A percentile compares a stretch with the other conserved stretches of the same genome.
phyloP scores from a whole-genome alignment of 2,797 vertebrate genomes.

The Spea hammondii region DNA sequence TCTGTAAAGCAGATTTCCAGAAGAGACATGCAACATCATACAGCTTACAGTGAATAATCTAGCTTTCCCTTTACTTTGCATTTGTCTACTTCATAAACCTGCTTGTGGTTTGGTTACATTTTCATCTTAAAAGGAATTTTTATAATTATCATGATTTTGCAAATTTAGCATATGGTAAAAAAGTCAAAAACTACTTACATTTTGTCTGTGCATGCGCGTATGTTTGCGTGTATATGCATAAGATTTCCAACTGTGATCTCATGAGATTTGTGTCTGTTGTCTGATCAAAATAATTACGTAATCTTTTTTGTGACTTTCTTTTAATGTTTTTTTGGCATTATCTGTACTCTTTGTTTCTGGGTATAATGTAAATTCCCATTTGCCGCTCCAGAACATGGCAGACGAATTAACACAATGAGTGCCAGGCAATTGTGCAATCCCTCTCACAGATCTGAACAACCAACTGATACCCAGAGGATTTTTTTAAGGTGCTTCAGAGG shows the following conservation, averaged over 20 bases:
- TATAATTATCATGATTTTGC: conserved; percentile 32
- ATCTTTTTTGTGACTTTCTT: conserved; percentile 16
- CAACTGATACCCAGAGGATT: neutral
- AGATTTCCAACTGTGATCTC: conserved; percentile 24
- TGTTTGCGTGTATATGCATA: neutral
- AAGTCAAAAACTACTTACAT: conserved; percentile 18
- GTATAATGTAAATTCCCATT: neutral
- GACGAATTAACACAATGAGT: neutral
- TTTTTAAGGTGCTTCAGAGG: neutral
- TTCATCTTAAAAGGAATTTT: conserved; percentile 33
- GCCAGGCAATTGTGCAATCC: neutral
- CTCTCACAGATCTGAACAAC: neutral
- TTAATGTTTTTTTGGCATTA: conserved; percentile 14
- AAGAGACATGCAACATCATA: conserved; percentile 21
- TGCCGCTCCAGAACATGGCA: neutral
- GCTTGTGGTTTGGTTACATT: conserved; percentile 36
- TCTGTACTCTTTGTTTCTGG: conserved; percentile 4
- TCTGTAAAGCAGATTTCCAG: conserved; percentile 24
- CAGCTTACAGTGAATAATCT: neutral
- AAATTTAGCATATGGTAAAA: conserved; percentile 24
- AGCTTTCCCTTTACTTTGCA: conserved; percentile 18
- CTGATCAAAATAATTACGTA: conserved; percentile 27
- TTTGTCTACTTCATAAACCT: conserved; percentile 20
- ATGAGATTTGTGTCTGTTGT: conserved; percentile 22
- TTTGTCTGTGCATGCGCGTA: conserved; percentile 14